Evolutionary conservation across 2,888 invertebrate genomes (phyloP).

Genomic region (Beris chalybata): DNA sequence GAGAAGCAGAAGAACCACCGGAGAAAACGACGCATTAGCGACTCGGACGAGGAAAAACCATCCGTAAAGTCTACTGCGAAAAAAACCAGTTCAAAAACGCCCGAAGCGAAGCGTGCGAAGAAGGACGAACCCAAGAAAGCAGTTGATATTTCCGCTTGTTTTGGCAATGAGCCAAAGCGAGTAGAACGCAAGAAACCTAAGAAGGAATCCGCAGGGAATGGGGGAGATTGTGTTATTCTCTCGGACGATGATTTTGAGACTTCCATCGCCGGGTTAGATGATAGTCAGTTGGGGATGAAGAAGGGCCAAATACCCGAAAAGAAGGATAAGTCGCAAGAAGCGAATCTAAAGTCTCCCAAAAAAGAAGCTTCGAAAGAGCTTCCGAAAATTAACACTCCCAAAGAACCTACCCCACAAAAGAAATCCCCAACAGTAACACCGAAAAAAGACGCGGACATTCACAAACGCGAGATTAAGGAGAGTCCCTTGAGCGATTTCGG

Average conservation of each 20-base stretch:
- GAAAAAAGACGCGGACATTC: conserved; percentile 15
- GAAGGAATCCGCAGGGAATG: conserved; percentile 55
- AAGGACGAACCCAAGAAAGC: conserved; percentile 53
- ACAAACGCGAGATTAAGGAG: conserved; percentile 14
- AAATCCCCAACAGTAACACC: neutral
- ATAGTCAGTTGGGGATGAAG: conserved; percentile 37
- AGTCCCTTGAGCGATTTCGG: conserved; percentile 28
- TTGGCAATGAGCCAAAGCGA: conserved; percentile 64
- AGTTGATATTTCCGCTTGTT: conserved; percentile 60
- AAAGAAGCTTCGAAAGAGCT: conserved; percentile 7
- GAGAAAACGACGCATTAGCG: conserved; percentile 50
- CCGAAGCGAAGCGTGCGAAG: conserved; percentile 46
- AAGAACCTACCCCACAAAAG: conserved; percentile 1
- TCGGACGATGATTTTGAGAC: conserved; percentile 64
- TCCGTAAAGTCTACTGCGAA: conserved; percentile 37
- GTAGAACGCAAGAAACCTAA: conserved; percentile 56
- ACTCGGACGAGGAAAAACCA: conserved; percentile 59
- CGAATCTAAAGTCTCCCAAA: conserved; percentile 21
- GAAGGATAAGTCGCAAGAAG: neutral
- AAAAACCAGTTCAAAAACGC: conserved; percentile 46
- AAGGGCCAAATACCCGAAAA: conserved; percentile 17
- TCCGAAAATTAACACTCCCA: conserved; percentile 32
- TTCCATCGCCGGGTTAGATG: conserved; percentile 47
- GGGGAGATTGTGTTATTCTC: conserved; percentile 57
- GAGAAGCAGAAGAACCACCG: conserved; percentile 35